These are phyloP conservation scores for Burhinus bistriatus DNA, from an alignment of 2,113 vertebrate genomes.

Conservation along the genomic window DNA sequence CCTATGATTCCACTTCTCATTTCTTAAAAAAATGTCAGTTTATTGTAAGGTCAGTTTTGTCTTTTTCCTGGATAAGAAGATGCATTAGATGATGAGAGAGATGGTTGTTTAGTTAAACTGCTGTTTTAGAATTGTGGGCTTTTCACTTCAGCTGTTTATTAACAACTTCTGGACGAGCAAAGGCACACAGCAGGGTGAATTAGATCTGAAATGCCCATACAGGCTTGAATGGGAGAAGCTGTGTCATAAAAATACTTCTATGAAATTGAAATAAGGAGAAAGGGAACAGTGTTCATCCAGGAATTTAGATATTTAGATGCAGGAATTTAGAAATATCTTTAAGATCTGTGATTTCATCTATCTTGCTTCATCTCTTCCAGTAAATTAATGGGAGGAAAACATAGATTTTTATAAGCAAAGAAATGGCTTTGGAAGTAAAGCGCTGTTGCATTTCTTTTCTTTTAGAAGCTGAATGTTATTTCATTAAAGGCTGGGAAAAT, in stretches of 20 bases:
- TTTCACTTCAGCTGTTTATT: background rate
- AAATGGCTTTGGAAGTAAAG: background rate
- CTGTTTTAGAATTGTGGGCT: background rate
- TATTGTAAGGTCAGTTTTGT: background rate
- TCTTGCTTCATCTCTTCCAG: background rate
- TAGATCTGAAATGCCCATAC: background rate
- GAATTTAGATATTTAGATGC: too few species aligned
- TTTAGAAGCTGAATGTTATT: background rate
- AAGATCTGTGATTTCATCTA: background rate
- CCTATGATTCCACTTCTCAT: background rate
- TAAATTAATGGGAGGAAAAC: background rate
- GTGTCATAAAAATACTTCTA: background rate
- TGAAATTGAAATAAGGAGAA: background rate
- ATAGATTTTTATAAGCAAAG: background rate
- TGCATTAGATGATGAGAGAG: background rate
- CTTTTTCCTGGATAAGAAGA: background rate
- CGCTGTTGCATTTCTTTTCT: background rate
- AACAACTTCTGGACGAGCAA: background rate
- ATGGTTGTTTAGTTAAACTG: background rate
- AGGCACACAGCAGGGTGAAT: background rate
- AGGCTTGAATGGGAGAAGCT: background rate
- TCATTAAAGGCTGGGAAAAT: background rate
- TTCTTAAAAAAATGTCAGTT: background rate
- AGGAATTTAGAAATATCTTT: background rate
- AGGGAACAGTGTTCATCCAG: background rate